These are phyloP conservation scores for Lycopodina hypogea DNA, from an alignment of 37 sponge, comb jelly and placozoan genomes.

Conservation along the genomic window DNA sequence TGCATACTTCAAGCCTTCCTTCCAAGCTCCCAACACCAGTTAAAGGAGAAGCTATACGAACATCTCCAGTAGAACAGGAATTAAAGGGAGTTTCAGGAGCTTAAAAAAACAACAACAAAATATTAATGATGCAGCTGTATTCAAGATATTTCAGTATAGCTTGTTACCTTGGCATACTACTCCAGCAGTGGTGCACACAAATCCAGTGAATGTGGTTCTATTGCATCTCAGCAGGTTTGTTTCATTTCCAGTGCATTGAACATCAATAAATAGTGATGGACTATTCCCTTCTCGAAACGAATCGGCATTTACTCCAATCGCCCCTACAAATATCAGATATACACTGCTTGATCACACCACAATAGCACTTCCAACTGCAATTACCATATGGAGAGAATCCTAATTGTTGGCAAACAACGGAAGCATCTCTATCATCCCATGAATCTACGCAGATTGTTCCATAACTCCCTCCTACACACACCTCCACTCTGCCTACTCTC, in stretches of 20 bases:
- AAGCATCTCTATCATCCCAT: constrained; percentile 40
- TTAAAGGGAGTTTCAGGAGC: background rate
- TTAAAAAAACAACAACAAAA: background rate
- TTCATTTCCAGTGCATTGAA: constrained; percentile 41
- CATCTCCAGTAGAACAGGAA: background rate
- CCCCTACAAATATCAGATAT: background rate
- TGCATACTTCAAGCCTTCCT: constrained; percentile 26
- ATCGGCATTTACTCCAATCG: constrained; percentile 16
- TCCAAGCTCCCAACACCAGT: background rate
- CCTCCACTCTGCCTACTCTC: constrained; percentile 38
- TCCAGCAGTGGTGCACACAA: constrained; percentile 5
- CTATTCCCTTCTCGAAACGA: constrained; percentile 9
- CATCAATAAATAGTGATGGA: constrained; percentile 1
- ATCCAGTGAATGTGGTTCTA: background rate
- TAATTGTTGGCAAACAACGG: constrained; percentile 45
- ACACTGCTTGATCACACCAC: too few relatives aligned
- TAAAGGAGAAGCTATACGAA: background rate
- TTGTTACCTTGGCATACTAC: constrained; percentile 33
- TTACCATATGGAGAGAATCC: constrained; percentile 47
- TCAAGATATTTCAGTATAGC: background rate
- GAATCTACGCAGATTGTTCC: constrained; percentile 37
- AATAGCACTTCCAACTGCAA: too few relatives aligned
- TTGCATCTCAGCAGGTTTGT: constrained; percentile 11
- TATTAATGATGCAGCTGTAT: background rate
- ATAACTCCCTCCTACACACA: constrained; percentile 40